Base-by-base conservation (phyloP, 1,140 invertebrate genomes). In the Pomacea maculata region DNA sequence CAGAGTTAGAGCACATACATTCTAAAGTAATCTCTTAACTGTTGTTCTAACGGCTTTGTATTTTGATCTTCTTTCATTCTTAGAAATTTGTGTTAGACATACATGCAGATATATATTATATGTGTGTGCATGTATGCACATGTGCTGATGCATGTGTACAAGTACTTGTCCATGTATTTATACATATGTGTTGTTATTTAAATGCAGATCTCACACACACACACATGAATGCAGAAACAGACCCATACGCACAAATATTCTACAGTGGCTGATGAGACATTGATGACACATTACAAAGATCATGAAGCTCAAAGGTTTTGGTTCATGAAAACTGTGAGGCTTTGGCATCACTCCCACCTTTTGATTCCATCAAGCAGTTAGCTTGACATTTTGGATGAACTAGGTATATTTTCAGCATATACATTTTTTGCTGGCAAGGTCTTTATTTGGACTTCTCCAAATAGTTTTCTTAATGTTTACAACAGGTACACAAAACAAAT, bases 401-500 rank as follows among this genome's bases (percentile, higher is more conserved):
- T 72, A 29, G 72, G 19, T 61, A 15, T 45, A 25, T 68, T 55
- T 25, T 29, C 8, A 25, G 19, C 34, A 6, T 54, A 52, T 29
- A 45, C 19, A 25, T 65, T 55, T 29, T 45, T 71, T 68, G 21
- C 15, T 71, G 14, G 45, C 7, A n/a, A 52, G 10, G 15, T 17
- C 57, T 61, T 61, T 61, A 8, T 11, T 11, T 61, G 4, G 10
- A 45, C 61, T 68, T 11, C 45, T 12, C 17, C n/a, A n/a, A 14
- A 67, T 52, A 45, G 9, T 52, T 77, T 14, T 72, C 14, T 79
- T 25, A 79, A 14, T 64, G 6, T 75, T 57, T 78, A 57, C 65
- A 78, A 0, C 80, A 87, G 86, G n/a, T 85, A 87, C 80, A 45
- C 85, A 4, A 80, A 61, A 29, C 71, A 77, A n/a, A 72, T 81